Conservation (phyloP, 2,888 invertebrate genomes). For the Lucinisca nassula region DNA sequence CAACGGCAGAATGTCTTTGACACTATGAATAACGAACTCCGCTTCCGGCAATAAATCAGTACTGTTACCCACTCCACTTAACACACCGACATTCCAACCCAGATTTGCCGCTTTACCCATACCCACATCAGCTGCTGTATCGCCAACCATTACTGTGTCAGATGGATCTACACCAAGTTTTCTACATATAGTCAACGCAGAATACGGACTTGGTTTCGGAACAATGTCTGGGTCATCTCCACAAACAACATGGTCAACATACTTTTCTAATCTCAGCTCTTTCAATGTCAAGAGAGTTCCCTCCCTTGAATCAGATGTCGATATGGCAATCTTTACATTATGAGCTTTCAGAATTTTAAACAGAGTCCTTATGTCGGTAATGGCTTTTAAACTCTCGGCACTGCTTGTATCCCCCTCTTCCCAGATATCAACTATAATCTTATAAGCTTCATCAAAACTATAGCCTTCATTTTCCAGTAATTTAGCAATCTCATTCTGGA, state of each 20-base stretch:
- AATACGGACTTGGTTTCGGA: conserved; percentile 88
- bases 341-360: conserved; percentile 87
- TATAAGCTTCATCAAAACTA: conserved; percentile 61
- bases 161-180: conserved; percentile 81
- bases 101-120: conserved; percentile 88
- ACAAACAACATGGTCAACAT: conserved; percentile 88
- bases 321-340: conserved; percentile 88
- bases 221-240: conserved; percentile 87
- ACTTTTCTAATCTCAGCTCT: conserved; percentile 76
- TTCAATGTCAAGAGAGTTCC: conserved; percentile 77
- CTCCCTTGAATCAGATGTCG: conserved; percentile 88
- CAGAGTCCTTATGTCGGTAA: conserved; percentile 87
- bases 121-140: conserved; percentile 88
- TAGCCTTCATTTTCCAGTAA: conserved; percentile 83
- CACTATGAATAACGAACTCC: conserved; percentile 83
- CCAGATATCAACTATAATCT: conserved; percentile 83
- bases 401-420: conserved; percentile 83
- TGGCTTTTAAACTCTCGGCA: conserved; percentile 83
- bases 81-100: conserved; percentile 88
- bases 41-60: conserved; percentile 80
- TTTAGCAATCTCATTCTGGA: conserved; percentile 75
- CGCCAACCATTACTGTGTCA: conserved; percentile 88
- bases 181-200: conserved; percentile 86
- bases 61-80: conserved; percentile 86
- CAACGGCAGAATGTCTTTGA: conserved; percentile 84